phyloP scores from a whole-genome alignment of 2,888 invertebrate species.

The Zelleria hepariella region DNA sequence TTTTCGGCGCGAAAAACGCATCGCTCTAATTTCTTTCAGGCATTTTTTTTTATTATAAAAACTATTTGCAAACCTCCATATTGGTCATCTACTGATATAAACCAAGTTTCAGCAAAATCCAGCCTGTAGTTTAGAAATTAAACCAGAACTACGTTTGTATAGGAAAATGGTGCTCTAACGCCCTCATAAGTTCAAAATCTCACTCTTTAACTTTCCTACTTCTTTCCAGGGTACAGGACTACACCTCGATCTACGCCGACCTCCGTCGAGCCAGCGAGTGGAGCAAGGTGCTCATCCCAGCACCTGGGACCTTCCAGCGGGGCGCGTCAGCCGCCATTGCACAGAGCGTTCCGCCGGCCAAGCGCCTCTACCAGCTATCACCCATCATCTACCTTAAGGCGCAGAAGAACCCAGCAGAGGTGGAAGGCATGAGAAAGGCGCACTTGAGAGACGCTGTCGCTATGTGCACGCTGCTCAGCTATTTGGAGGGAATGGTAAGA shows the following conservation, averaged over 20 bases:
- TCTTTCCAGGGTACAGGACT: conserved; percentile 74
- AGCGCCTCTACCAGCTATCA: conserved; percentile 76
- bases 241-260: conserved; percentile 79
- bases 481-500: conserved; percentile 39
- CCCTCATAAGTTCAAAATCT: too few relatives aligned
- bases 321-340: conserved; percentile 82
- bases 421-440: conserved; percentile 84
- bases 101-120: too few relatives aligned
- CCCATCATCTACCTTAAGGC: conserved; percentile 90
- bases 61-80: too few relatives aligned
- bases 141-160: too few relatives aligned
- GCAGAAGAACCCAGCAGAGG: conserved; percentile 86
- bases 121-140: too few relatives aligned
- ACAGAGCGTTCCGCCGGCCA: conserved; percentile 71
- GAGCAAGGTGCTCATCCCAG: conserved; percentile 78
- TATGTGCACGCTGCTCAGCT: conserved; percentile 85
- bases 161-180: too few relatives aligned
- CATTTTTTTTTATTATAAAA: too few relatives aligned
- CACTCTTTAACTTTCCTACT: too few relatives aligned
- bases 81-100: too few relatives aligned
- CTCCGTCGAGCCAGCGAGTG: conserved; percentile 75
- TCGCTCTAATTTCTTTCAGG: too few relatives aligned
- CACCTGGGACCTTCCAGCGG: conserved; percentile 77
- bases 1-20: too few relatives aligned
- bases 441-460: conserved; percentile 92